A percentile compares a stretch with the other conserved stretches of the same genome.
These are phyloP conservation scores for Sprattus sprattus DNA, from an alignment of 2,113 vertebrate genomes.

Conservation along the genomic window DNA sequence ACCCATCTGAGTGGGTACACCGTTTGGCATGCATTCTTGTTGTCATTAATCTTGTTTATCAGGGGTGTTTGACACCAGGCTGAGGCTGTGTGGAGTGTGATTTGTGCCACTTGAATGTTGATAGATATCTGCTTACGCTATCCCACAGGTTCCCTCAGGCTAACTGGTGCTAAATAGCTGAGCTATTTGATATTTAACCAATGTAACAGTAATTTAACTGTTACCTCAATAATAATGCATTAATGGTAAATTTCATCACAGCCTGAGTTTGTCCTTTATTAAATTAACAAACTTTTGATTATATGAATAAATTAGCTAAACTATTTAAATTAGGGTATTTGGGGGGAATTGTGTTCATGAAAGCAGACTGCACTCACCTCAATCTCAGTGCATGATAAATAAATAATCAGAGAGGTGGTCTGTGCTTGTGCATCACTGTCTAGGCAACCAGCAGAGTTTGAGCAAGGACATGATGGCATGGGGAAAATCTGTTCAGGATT, in stretches of 20 bases:
- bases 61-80: constrained; percentile 1
- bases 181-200: background rate
- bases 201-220: background rate
- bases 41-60: constrained; percentile 6
- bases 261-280: background rate
- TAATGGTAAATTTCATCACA: too few species aligned
- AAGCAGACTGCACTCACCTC: background rate
- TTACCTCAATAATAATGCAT: background rate
- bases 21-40: background rate
- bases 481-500: background rate
- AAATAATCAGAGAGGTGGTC: background rate
- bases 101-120: background rate
- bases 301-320: background rate
- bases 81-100: background rate
- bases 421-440: background rate
- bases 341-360: background rate
- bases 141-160: background rate
- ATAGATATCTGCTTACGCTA: background rate
- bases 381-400: background rate
- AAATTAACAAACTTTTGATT: too few species aligned
- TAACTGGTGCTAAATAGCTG: background rate
- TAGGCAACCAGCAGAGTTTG: background rate
- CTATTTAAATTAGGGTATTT: background rate
- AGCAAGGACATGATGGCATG: background rate
- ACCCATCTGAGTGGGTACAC: background rate